These are phyloP conservation scores for Stenurella melanura DNA, from an alignment of 2,888 invertebrate species.

Conservation along the genomic window DNA sequence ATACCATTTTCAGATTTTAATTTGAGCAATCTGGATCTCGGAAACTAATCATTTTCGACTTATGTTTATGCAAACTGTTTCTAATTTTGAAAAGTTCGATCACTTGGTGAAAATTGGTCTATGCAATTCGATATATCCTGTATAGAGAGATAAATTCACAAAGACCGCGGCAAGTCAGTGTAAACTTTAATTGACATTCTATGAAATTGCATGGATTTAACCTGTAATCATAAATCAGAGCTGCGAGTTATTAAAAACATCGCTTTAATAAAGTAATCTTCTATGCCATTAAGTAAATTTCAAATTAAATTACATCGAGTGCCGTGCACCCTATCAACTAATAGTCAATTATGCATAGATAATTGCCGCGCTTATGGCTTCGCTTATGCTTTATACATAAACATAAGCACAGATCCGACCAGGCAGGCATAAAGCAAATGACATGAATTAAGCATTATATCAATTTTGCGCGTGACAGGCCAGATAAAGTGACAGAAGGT, in stretches of 20 bases:
- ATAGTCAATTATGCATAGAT: conserved; percentile 69
- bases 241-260: conserved; percentile 50
- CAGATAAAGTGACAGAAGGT: conserved; percentile 73
- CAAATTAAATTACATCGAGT: conserved; percentile 69
- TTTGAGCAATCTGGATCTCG: too few relatives aligned
- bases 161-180: too few relatives aligned
- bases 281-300: conserved; percentile 69
- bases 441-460: conserved; percentile 73
- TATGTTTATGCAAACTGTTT: too few relatives aligned
- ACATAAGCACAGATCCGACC: conserved; percentile 65
- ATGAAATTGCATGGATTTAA: neutral
- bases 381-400: conserved; percentile 68
- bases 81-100: too few relatives aligned
- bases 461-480: conserved; percentile 73
- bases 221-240: neutral
- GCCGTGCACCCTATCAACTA: conserved; percentile 49
- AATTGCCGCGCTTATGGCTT: conserved; percentile 57
- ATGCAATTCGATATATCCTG: too few relatives aligned
- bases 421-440: conserved; percentile 65
- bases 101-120: too few relatives aligned
- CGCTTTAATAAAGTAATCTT: conserved; percentile 65
- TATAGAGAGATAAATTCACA: too few relatives aligned
- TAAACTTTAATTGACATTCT: too few relatives aligned
- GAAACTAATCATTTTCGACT: too few relatives aligned
- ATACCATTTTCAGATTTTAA: too few relatives aligned